Conservation (phyloP, 2,888 invertebrate genomes). For the Mactromeris polynyma region DNA sequence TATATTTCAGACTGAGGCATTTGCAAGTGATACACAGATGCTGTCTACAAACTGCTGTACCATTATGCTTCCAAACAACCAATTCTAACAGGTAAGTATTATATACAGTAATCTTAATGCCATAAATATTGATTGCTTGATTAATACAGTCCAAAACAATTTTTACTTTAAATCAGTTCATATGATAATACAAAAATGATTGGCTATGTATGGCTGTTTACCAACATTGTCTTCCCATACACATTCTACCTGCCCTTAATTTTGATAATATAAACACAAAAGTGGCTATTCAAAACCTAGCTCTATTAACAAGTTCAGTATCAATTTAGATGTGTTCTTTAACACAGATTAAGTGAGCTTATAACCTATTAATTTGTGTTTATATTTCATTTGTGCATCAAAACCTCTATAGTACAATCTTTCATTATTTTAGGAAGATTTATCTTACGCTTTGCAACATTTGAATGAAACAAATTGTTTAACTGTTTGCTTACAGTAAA, state of each 20-base stretch:
- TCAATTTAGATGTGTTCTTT: too few relatives aligned
- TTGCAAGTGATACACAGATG: constrained; percentile 1
- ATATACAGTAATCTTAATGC: not conserved
- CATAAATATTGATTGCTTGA: not conserved
- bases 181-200: not conserved
- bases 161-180: not conserved
- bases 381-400: too few relatives aligned
- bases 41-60: not conserved
- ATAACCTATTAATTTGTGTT: not conserved
- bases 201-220: too few relatives aligned
- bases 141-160: not conserved
- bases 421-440: not conserved
- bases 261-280: too few relatives aligned
- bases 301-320: too few relatives aligned
- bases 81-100: not conserved
- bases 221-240: too few relatives aligned
- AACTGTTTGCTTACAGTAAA: constrained; percentile 88
- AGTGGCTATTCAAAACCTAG: too few relatives aligned
- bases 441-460: not conserved
- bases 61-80: not conserved
- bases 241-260: too few relatives aligned
- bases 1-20: not conserved
- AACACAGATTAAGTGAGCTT: too few relatives aligned
- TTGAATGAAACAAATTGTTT: not conserved
- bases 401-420: not conserved